Base-by-base conservation (phyloP, 2,888 invertebrate genomes). In the Marronus borbonicus region DNA sequence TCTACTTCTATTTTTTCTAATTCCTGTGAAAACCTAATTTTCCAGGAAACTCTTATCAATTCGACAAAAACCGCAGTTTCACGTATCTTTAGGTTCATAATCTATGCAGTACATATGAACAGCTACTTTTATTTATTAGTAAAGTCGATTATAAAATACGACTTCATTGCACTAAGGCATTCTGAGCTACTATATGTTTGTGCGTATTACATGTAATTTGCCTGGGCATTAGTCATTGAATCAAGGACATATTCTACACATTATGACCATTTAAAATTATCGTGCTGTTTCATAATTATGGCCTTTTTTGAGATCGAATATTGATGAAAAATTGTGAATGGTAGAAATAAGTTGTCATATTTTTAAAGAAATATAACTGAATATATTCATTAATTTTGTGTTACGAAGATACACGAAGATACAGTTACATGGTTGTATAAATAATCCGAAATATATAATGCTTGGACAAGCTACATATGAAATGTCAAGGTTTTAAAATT, bases 191-290 rank as follows among this genome's bases (percentile, higher is more conserved):
- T 8, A 58, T 58, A 7, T 58, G 8, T 58, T 58, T 20, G 20
- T 5, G 17, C 8, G 55, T 58, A 58, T 58, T 20, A 58, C n/a
- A 17, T 20, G 55, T 58, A 58, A 50, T 68, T 50, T 50, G 12
- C 49, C 44, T 31, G 49, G 50, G 10, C 28, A 31, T 68, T 68
- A 68, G 68, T 68, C 49, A 68, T 50, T 68, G 36, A 68, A 68
- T 68, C 68, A 68, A 68, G 68, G 68, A 68, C 68, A 12, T 44
- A 68, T 68, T 68, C 8, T 52, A 4, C 4, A 14, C 7, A 68
- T 68, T 49, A 68, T 68, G 68, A 14, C 50, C 7, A 50, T 50
- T 20, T 3, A 20, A 66, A 39, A 20, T 66, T 66, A 66, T 66
- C 65, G 44, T 44, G 39, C 17, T 39, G 44, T 66, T 44, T 50